phyloP scores from a whole-genome alignment of 2,797 vertebrate species.

The Antrozous pallidus region DNA sequence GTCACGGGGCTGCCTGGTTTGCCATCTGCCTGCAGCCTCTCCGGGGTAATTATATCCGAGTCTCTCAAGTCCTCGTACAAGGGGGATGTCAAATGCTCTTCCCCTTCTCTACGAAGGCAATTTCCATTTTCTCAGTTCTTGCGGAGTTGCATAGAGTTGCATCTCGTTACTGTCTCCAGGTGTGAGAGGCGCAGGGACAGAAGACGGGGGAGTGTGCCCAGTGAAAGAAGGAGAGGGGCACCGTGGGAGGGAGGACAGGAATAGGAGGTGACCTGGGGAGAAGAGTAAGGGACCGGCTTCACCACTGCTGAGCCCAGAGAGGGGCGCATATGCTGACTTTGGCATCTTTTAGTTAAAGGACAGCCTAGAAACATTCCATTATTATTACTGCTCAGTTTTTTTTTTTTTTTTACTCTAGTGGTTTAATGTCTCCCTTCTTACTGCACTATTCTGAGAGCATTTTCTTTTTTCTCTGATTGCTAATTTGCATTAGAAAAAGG shows the following conservation, averaged over 20 bases:
- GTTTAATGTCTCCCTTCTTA: constrained; percentile 68
- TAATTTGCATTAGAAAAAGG: constrained; percentile 42
- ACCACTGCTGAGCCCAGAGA: constrained; percentile 46
- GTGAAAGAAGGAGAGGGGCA: neutral
- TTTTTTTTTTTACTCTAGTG: constrained; percentile 19
- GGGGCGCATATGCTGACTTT: constrained; percentile 29
- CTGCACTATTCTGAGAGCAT: constrained; percentile 17
- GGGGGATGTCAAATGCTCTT: constrained; percentile 79
- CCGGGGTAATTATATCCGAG: constrained; percentile 79
- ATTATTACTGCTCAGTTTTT: constrained; percentile 48
- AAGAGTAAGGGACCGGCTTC: neutral
- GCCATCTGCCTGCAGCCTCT: constrained; percentile 82
- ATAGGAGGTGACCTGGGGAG: neutral
- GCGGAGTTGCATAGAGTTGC: constrained; percentile 73
- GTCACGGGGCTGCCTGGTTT: constrained; percentile 71
- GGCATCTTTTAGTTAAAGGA: constrained; percentile 70
- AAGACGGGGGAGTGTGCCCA: neutral
- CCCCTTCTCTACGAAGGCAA: constrained; percentile 76
- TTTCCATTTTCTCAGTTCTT: constrained; percentile 80
- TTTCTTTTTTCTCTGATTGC: constrained; percentile 55
- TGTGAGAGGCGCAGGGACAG: constrained; percentile 64
- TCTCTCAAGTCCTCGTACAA: constrained; percentile 74
- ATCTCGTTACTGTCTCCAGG: constrained; percentile 76
- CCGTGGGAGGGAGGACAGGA: neutral
- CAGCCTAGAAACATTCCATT: constrained; percentile 63